Conservation (phyloP, 2,888 invertebrate genomes). For the Drosophila picticornis region DNA sequence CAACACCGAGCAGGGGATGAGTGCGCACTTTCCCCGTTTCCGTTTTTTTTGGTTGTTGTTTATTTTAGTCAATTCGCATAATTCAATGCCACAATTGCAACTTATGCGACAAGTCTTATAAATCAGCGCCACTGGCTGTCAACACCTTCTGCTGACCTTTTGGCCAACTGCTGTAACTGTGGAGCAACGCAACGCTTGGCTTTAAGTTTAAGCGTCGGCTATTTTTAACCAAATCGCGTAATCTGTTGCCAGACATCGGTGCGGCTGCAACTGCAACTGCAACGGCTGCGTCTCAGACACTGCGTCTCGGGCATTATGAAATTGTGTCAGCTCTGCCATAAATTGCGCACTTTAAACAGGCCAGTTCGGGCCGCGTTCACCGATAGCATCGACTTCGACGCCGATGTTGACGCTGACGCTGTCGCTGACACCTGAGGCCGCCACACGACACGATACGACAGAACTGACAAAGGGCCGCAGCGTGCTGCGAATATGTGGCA, state of each 20-base stretch:
- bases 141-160: conserved; percentile 58
- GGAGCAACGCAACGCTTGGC: conserved; percentile 9
- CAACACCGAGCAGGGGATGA: background rate
- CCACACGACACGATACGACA: conserved; percentile 29
- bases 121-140: conserved; percentile 50
- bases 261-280: conserved; percentile 2
- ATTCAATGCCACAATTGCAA: conserved; percentile 63
- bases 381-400: conserved; percentile 44
- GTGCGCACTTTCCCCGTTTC: conserved; percentile 59
- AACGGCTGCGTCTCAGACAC: conserved; percentile 28
- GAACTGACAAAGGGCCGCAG: conserved; percentile 49
- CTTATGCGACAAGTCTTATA: conserved; percentile 42
- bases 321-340: conserved; percentile 77
- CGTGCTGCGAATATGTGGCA: conserved; percentile 44
- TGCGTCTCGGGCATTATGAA: conserved; percentile 70
- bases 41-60: background rate
- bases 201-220: conserved; percentile 12
- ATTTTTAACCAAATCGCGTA: conserved; percentile 65
- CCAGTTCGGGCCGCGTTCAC: conserved; percentile 24
- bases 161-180: background rate
- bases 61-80: conserved; percentile 43
- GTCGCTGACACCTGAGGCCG: conserved; percentile 53
- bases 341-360: conserved; percentile 72
- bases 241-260: conserved; percentile 51
- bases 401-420: conserved; percentile 29